Conservation (phyloP, 2,113 vertebrate genomes). For the Oxygymnocypris stewartii region DNA sequence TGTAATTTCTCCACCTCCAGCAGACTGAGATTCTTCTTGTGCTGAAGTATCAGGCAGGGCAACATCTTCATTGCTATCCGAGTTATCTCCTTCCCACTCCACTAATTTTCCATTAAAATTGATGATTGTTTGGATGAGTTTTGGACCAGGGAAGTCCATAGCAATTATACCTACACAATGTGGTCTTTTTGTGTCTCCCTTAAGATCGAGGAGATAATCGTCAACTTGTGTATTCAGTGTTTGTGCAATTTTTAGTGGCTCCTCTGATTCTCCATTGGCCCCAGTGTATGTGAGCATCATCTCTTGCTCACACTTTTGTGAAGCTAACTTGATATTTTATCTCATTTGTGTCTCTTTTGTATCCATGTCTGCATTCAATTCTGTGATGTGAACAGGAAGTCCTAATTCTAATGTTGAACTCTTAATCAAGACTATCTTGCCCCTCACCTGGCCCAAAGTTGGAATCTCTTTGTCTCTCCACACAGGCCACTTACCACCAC, state of each 20-base stretch:
- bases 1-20: too few relatives aligned
- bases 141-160: slow-evolving; percentile 61
- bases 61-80: background rate
- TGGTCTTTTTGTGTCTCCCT: background rate
- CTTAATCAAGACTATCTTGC: slow-evolving; percentile 65
- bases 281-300: slow-evolving; percentile 53
- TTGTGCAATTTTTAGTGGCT: background rate
- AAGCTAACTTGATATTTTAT: background rate
- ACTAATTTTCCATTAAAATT: slow-evolving; percentile 32
- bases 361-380: slow-evolving; percentile 31
- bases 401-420: slow-evolving; percentile 51
- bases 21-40: too few relatives aligned
- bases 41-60: background rate
- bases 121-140: slow-evolving; percentile 59
- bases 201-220: slow-evolving; percentile 35
- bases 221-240: slow-evolving; percentile 52
- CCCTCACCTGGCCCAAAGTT: slow-evolving; percentile 57
- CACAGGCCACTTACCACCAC: background rate
- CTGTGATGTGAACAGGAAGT: slow-evolving; percentile 37
- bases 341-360: slow-evolving; percentile 28
- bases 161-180: slow-evolving; percentile 66
- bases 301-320: slow-evolving; percentile 51
- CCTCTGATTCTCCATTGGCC: rapidly evolving
- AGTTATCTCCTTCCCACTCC: background rate
- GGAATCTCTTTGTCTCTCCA: slow-evolving; percentile 54